Conservation (phyloP, 2,888 invertebrate genomes). For the Philonicus albiceps region DNA sequence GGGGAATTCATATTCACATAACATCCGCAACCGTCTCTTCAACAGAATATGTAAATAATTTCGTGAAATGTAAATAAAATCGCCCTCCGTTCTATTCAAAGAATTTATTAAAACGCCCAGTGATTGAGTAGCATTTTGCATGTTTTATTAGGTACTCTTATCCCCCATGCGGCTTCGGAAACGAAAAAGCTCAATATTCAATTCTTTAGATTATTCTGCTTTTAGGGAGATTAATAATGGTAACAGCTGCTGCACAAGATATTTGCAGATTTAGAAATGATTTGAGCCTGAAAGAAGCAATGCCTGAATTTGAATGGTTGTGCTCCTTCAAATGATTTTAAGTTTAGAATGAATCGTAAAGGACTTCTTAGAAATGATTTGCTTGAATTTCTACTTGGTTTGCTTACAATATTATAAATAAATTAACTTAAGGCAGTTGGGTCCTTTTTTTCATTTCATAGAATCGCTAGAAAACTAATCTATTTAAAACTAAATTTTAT, state of each 20-base stretch:
- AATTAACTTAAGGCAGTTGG: neutral
- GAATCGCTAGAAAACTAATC: neutral
- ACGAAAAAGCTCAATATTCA: neutral
- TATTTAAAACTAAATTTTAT: neutral
- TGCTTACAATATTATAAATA: neutral
- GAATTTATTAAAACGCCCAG: neutral
- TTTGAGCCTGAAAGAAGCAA: neutral
- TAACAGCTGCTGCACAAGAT: neutral
- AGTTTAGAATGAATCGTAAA: neutral
- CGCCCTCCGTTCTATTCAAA: neutral
- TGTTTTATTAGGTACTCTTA: neutral
- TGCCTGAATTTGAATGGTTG: neutral
- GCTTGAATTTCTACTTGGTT: neutral
- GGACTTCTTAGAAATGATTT: neutral
- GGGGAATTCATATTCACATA: neutral
- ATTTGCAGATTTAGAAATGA: neutral
- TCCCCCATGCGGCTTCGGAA: neutral
- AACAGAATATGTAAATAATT: constrained; percentile 16
- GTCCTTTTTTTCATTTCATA: neutral
- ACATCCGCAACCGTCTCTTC: neutral
- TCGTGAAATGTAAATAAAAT: constrained; percentile 11
- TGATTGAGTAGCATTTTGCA: neutral
- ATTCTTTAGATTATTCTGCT: neutral
- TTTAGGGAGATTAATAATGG: neutral
- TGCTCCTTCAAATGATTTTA: neutral